Evolutionary conservation across 1,140 invertebrate genomes (phyloP), one percentile per base, ranked within the genome.

Genomic region (Elymnias hypermnestra): DNA sequence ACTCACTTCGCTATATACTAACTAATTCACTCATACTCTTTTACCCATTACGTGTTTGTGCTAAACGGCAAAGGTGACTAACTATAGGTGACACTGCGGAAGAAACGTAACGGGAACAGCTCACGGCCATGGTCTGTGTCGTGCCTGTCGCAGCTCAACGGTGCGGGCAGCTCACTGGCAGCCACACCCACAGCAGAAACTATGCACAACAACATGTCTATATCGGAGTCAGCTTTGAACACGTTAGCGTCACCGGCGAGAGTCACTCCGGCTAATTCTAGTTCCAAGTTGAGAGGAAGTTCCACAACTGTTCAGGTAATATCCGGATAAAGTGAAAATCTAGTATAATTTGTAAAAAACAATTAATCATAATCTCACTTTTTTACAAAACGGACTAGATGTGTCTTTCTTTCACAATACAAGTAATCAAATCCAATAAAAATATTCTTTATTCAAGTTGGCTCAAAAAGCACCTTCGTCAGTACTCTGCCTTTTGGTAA

Each of bases 181-280:
- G 53, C 59, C 55, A 72, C 73, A 18, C 94, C 28, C 92, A 92
- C 63, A 71, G 93, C 26, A 89, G 91, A 38, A 18, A 67, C 71
- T 8, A 68, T 73, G 49, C 69, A 77, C 53, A 78, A 73, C 54
- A 85, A 73, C 56, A 85, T 87, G 76, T 95, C 94, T 0, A 95
- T 94, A 58, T 96, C 94, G 0, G 95, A 97, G 83, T 95, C 94
- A 0, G 94, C 94, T 7, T 82, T 97, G 7, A 91, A 96, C 73
- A 90, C 92, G 9, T 83, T 95, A 12, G 78, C 83, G 31, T 85
- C 74, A 13, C 82, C 68, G 28, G 84, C 75, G 17, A 76, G 77
- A 41, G 77, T 75, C 21, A 85, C 74, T 49, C 77, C 69, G 0
- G 55, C 63, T 26, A 78, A 74, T 61, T 78, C 71, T n/a, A 85